A percentile compares a stretch with the other conserved stretches of the same genome.
Conservation (phyloP, 2,113 vertebrate species). For the Pluvianellus socialis region DNA sequence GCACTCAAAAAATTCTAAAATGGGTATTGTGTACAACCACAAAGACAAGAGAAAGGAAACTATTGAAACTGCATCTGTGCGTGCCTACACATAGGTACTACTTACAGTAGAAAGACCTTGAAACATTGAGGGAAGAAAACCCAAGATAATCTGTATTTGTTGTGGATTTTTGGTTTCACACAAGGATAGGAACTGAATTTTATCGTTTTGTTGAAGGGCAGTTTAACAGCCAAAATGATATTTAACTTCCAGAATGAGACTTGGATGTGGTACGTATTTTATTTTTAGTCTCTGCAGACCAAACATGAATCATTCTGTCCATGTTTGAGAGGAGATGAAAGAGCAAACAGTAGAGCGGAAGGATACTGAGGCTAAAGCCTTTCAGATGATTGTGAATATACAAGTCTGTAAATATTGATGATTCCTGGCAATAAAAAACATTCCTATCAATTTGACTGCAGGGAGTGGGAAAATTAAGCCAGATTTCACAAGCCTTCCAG, state of each 20-base stretch:
- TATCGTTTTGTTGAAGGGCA: background rate
- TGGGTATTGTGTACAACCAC: background rate
- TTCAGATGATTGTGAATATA: conserved; percentile 29
- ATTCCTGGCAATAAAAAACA: conserved; percentile 38
- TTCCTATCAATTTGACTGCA: conserved; percentile 7
- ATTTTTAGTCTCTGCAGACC: conserved; percentile 6
- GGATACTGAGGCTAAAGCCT: background rate
- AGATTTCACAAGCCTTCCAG: conserved; percentile 20
- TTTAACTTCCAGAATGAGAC: conserved; percentile 25
- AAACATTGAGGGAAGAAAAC: background rate
- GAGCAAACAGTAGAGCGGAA: conserved; percentile 13
- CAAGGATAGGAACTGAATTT: background rate
- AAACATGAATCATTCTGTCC: conserved; percentile 19
- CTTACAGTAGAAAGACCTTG: background rate
- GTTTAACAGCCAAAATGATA: background rate
- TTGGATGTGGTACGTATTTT: background rate
- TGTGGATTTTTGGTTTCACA: background rate
- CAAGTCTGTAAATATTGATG: conserved; percentile 33
- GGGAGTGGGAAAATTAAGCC: conserved; percentile 30
- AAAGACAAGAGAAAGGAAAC: background rate
- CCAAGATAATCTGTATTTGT: background rate
- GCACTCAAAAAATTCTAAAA: background rate
- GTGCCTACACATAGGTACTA: background rate
- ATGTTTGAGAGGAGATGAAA: background rate
- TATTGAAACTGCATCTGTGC: background rate